A percentile compares a stretch with the other conserved stretches of the same genome.
These are phyloP conservation scores for Rhamphomyia laevipes DNA, from an alignment of 2,888 invertebrate species.

Conservation along the genomic window DNA sequence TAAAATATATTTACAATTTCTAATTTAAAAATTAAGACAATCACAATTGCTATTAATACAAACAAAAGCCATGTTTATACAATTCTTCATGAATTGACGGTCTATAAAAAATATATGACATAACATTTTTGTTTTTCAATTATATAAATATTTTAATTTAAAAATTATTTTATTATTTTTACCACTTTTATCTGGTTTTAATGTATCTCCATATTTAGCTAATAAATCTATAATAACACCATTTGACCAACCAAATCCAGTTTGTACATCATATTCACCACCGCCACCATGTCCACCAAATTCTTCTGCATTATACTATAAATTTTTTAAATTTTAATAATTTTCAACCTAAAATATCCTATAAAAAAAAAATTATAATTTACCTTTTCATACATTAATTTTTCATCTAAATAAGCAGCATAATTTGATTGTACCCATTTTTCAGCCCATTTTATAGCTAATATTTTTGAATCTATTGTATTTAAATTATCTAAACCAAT, in stretches of 20 bases:
- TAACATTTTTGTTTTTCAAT: too few relatives aligned
- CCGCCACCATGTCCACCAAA: conserved; percentile 59
- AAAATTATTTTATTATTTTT: too few relatives aligned
- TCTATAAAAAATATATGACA: too few relatives aligned
- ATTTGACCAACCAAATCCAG: conserved; percentile 86
- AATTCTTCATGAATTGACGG: too few relatives aligned
- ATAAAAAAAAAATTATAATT: conserved; percentile 9
- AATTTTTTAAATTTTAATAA: background rate
- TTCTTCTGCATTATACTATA: conserved; percentile 45
- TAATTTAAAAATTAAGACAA: too few relatives aligned
- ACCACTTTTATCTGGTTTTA: conserved; percentile 5
- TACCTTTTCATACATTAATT: conserved; percentile 71
- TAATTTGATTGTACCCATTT: conserved; percentile 68
- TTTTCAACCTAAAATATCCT: background rate
- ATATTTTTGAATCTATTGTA: conserved; percentile 44
- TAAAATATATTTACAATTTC: too few relatives aligned
- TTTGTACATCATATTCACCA: conserved; percentile 74
- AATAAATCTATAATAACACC: conserved; percentile 72
- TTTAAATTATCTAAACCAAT: conserved; percentile 56
- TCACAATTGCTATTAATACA: too few relatives aligned
- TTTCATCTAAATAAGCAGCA: conserved; percentile 51
- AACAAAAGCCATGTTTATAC: too few relatives aligned
- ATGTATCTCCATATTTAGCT: conserved; percentile 45
- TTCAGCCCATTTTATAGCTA: conserved; percentile 56
- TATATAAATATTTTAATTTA: background rate